Evolutionary conservation across 2,888 invertebrate species (phyloP).

Genomic region (Agrenia bidenticulata): DNA sequence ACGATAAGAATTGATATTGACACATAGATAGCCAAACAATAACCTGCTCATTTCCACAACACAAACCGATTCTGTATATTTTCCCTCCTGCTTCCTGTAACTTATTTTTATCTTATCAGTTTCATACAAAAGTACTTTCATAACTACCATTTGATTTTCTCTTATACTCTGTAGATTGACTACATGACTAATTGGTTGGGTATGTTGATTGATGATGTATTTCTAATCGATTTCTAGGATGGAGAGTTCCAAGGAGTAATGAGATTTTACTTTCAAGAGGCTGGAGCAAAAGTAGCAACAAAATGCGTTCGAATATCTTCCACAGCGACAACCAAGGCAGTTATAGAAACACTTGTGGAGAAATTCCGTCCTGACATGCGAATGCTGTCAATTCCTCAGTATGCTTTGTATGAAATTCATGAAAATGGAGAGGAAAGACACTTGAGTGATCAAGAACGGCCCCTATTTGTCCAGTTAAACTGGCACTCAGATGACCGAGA

Average conservation of each 20-base stretch:
- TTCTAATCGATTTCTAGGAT: slow-evolving; percentile 66
- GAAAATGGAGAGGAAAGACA: slow-evolving; percentile 84
- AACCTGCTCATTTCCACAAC: too few species aligned
- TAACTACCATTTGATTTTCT: too few species aligned
- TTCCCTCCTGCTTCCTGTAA: too few species aligned
- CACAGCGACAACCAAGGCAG: slow-evolving; percentile 92
- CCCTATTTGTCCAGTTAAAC: slow-evolving; percentile 93
- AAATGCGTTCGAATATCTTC: slow-evolving; percentile 98
- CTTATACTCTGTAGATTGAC: too few species aligned
- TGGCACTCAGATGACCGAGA: slow-evolving; percentile 99
- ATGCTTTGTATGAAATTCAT: slow-evolving; percentile 69
- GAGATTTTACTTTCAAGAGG: slow-evolving; percentile 99
- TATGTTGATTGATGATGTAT: slow-evolving; percentile 2
- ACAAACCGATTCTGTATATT: too few species aligned
- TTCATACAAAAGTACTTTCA: too few species aligned
- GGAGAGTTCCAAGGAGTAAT: slow-evolving; percentile 99
- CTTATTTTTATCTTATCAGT: too few species aligned
- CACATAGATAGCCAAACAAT: too few species aligned
- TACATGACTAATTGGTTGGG: slow-evolving; percentile 1
- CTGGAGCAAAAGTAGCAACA: slow-evolving; percentile 96
- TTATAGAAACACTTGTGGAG: slow-evolving; percentile 95
- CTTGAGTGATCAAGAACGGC: slow-evolving; percentile 87
- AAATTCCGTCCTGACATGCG: slow-evolving; percentile 99
- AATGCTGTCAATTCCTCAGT: slow-evolving; percentile 74
- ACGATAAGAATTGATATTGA: too few species aligned